These are phyloP conservation scores for Leptothorax acervorum DNA, from an alignment of 2,888 invertebrate genomes.

Conservation along the genomic window DNA sequence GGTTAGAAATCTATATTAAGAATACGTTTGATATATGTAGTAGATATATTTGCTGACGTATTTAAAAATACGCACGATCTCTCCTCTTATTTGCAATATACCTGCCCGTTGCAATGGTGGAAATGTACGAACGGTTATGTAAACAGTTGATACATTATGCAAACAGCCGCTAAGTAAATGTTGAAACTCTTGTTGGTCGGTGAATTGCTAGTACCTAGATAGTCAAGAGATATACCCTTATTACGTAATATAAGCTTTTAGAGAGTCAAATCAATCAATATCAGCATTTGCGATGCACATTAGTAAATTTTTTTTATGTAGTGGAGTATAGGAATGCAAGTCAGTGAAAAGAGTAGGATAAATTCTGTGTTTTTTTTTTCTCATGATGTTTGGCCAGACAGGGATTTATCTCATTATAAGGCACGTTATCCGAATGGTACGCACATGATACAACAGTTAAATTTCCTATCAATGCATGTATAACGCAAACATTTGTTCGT, in stretches of 20 bases:
- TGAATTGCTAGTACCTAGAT: neutral
- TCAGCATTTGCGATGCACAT: neutral
- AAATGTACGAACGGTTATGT: neutral
- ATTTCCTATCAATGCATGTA: slow-evolving; percentile 24
- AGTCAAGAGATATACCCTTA: neutral
- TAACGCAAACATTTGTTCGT: slow-evolving; percentile 3
- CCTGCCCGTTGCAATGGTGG: neutral
- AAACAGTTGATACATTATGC: neutral
- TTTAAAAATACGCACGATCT: slow-evolving; percentile 5
- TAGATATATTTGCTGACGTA: neutral
- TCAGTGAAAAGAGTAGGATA: neutral
- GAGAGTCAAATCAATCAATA: neutral
- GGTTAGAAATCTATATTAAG: slow-evolving; percentile 23
- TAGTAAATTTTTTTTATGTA: neutral
- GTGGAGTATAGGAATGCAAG: neutral
- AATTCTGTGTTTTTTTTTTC: neutral
- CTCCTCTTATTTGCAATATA: neutral
- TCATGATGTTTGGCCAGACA: slow-evolving; percentile 26
- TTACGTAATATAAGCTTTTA: slow-evolving; percentile 27
- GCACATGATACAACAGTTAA: neutral
- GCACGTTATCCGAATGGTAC: slow-evolving; percentile 43
- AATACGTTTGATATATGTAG: neutral
- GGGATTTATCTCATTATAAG: slow-evolving; percentile 45
- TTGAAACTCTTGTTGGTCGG: neutral
- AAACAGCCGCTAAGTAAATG: slow-evolving; percentile 1